These are phyloP conservation scores for Chrysemys picta DNA, from an alignment of 2,113 vertebrate species.

Conservation along the genomic window DNA sequence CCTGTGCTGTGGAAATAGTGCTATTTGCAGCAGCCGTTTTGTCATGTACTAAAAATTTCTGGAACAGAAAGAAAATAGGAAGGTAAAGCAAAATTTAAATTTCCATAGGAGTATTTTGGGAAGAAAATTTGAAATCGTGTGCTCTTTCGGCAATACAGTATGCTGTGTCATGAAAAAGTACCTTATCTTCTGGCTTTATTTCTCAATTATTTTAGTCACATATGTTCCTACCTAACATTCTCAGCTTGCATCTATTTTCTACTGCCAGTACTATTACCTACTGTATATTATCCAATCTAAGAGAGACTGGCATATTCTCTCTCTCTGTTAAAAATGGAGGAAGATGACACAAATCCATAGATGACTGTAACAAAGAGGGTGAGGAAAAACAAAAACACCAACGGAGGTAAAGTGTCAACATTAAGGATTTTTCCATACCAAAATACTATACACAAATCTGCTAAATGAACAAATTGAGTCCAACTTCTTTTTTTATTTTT, in stretches of 20 bases:
- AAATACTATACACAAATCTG: neutral
- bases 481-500: neutral
- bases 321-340: slow-evolving; percentile 40
- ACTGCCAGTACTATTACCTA: slow-evolving; percentile 71
- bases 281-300: slow-evolving; percentile 74
- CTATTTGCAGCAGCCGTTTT: slow-evolving; percentile 83
- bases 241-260: slow-evolving; percentile 77
- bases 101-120: slow-evolving; percentile 54
- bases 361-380: slow-evolving; percentile 69
- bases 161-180: slow-evolving; percentile 62
- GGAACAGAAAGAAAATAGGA: slow-evolving; percentile 82
- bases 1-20: slow-evolving; percentile 84
- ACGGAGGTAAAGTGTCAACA: slow-evolving; percentile 25
- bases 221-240: slow-evolving; percentile 77
- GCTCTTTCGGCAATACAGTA: slow-evolving; percentile 44
- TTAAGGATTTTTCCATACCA: neutral
- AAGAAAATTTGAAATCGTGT: slow-evolving; percentile 63
- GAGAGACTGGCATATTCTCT: slow-evolving; percentile 69
- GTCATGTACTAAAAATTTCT: slow-evolving; percentile 81
- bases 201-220: slow-evolving; percentile 80
- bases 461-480: neutral
- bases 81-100: slow-evolving; percentile 78
- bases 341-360: slow-evolving; percentile 52
- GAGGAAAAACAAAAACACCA: neutral
- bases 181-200: slow-evolving; percentile 72